These are phyloP conservation scores for Podocnemis expansa DNA, from an alignment of 2,113 vertebrate species.

Conservation along the genomic window DNA sequence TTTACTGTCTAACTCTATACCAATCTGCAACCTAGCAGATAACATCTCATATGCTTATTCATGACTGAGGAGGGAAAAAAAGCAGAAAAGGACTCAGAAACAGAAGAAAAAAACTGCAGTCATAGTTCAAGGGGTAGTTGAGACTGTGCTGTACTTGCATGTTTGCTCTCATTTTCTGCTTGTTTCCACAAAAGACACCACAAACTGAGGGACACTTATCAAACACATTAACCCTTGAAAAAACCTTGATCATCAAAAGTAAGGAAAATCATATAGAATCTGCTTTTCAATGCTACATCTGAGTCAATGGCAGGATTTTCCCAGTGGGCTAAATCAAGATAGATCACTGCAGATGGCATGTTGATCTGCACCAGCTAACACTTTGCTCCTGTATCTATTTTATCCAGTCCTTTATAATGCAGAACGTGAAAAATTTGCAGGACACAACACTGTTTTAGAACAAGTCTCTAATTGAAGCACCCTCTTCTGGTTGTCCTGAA, in stretches of 20 bases:
- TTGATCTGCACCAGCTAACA: not conserved
- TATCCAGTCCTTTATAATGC: not conserved
- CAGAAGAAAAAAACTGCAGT: not conserved
- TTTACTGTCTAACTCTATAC: not conserved
- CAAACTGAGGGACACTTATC: not conserved
- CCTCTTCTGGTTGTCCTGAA: not conserved
- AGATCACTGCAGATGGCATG: not conserved
- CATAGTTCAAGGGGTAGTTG: not conserved
- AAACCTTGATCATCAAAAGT: not conserved
- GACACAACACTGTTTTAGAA: not conserved
- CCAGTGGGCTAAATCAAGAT: not conserved
- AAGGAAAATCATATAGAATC: not conserved
- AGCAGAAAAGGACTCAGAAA: not conserved
- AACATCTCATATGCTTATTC: not conserved
- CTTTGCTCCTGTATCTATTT: not conserved
- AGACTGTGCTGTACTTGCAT: not conserved
- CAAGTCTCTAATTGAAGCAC: not conserved
- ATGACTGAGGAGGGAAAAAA: accelerated
- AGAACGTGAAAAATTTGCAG: not conserved
- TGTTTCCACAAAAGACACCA: not conserved
- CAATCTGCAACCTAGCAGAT: not conserved
- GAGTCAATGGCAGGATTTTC: not conserved
- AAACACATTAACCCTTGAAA: not conserved
- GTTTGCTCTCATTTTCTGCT: not conserved
- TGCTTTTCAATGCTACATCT: not conserved